A percentile compares a stretch with the other conserved stretches of the same genome.
Conservation (phyloP, 2,888 invertebrate species). For the Mantis religiosa region DNA sequence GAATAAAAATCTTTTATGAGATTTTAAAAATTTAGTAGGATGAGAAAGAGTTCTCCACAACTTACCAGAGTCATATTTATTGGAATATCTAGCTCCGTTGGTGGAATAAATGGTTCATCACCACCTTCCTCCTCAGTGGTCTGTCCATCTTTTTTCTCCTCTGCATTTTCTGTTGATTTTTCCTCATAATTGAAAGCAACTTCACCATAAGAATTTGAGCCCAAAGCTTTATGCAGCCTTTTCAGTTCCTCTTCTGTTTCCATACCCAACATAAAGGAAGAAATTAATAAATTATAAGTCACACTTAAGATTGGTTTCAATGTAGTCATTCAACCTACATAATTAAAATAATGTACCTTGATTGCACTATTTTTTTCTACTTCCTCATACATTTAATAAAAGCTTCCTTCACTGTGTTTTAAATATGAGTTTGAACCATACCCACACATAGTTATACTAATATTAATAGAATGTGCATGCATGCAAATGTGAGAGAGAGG, state of each 20-base stretch:
- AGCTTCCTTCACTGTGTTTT: no score
- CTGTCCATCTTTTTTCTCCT: slow-evolving; percentile 43
- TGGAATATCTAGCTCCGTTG: slow-evolving; percentile 71
- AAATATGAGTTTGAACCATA: no score
- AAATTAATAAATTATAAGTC: slow-evolving; percentile 14
- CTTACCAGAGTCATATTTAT: slow-evolving; percentile 66
- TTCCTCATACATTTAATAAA: no score
- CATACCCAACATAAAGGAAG: slow-evolving; percentile 33
- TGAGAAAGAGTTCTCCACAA: slow-evolving; percentile 3
- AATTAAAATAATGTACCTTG: no score
- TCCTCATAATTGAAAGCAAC: slow-evolving; percentile 72
- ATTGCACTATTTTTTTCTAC: no score
- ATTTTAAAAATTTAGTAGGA: no score
- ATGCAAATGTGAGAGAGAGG: no score
- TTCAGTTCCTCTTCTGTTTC: slow-evolving; percentile 85
- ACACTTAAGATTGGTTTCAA: background rate
- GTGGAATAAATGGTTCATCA: slow-evolving; percentile 72
- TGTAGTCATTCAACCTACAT: background rate
- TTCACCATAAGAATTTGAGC: slow-evolving; percentile 58
- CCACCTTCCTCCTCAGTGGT: slow-evolving; percentile 47
- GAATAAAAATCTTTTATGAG: no score
- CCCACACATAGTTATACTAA: no score
- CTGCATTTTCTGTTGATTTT: slow-evolving; percentile 43
- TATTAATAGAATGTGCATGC: no score
- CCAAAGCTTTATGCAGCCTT: slow-evolving; percentile 69